Evolutionary conservation across 2,113 vertebrate genomes (phyloP).

Genomic region (Xerus inauris): DNA sequence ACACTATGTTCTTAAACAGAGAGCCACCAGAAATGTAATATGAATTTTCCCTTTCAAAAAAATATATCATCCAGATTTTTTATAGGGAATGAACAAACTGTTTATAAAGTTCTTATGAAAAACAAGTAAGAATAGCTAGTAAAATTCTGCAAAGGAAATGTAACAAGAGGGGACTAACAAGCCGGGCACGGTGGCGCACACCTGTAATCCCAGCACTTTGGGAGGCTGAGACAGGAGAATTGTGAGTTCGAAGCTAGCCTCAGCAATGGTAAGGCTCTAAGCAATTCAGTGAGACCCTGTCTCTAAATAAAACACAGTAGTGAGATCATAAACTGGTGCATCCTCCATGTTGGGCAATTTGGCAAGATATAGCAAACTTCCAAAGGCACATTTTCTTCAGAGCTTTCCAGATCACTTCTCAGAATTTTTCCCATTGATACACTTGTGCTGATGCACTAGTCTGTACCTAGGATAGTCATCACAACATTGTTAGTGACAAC

Average conservation of each 20-base stretch:
- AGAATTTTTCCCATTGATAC: not conserved
- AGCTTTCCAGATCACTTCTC: not conserved
- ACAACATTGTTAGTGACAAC: conserved; percentile 17
- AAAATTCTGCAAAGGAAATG: not conserved
- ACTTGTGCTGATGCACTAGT: not conserved
- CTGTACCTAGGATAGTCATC: not conserved
- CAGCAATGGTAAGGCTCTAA: too few species aligned
- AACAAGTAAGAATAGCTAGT: not conserved
- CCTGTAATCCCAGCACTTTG: too few species aligned
- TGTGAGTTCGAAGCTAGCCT: too few species aligned
- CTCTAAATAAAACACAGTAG: too few species aligned
- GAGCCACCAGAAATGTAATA: not conserved
- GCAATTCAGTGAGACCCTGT: too few species aligned
- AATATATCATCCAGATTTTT: not conserved
- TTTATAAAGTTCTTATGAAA: conserved; percentile 29
- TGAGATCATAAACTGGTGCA: not conserved
- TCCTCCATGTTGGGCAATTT: not conserved
- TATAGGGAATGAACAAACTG: not conserved
- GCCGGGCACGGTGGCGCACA: too few species aligned
- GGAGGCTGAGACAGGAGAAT: too few species aligned
- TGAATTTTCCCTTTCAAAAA: not conserved
- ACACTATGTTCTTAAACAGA: not conserved
- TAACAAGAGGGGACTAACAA: not conserved
- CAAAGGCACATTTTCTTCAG: not conserved
- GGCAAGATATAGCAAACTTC: not conserved